These are phyloP conservation scores for Oceanites oceanicus DNA, from an alignment of 2,113 vertebrate species.

Conservation along the genomic window DNA sequence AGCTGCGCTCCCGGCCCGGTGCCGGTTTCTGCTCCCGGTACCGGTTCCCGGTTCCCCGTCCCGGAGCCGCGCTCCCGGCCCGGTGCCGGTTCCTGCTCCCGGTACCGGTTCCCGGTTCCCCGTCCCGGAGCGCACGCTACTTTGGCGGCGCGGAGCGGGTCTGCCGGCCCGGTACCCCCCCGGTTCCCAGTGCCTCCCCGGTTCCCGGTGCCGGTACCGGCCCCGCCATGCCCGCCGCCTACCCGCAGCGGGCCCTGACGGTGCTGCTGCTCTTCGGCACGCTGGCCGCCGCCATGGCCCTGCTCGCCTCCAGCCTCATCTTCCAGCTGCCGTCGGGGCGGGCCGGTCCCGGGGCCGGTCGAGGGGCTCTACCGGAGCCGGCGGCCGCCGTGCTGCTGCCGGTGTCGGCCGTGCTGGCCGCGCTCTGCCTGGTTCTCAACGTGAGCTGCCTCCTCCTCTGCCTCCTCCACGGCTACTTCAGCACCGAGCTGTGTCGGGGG, in stretches of 20 bases:
- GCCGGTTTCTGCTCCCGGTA: background rate
- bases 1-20: background rate
- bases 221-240: conserved; percentile 59
- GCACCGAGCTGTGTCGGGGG: conserved; percentile 82
- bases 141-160: background rate
- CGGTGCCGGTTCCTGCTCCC: too few species aligned
- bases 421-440: conserved; percentile 84
- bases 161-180: too few species aligned
- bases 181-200: background rate
- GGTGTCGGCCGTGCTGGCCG: conserved; percentile 79
- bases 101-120: too few species aligned
- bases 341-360: conserved; percentile 11
- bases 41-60: too few species aligned
- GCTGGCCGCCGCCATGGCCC: conserved; percentile 82
- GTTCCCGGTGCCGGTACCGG: background rate
- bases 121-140: background rate
- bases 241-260: conserved; percentile 79
- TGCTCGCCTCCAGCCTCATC: conserved; percentile 84
- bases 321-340: conserved; percentile 83
- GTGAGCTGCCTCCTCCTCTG: conserved; percentile 81
- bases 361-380: conserved; percentile 54
- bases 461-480: conserved; percentile 83
- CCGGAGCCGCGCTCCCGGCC: too few species aligned
- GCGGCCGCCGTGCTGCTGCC: conserved; percentile 75
- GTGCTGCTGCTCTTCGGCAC: conserved; percentile 81